Evolutionary conservation across 2,797 vertebrate species (phyloP), one percentile per base, ranked within the genome.

Genomic region (Meda fulgida): DNA sequence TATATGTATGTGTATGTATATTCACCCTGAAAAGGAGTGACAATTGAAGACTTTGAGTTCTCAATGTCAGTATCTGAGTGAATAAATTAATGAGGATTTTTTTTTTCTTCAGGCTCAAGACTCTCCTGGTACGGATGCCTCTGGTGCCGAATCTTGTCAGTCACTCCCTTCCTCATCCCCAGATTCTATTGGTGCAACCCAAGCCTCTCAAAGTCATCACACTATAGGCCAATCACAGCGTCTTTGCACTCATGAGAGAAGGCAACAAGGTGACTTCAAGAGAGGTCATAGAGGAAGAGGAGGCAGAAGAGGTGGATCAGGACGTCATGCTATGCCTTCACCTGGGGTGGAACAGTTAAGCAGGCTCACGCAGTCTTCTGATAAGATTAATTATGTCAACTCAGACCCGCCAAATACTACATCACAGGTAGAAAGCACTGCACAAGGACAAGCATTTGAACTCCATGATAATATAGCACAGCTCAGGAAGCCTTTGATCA

Each of bases 341-440:
- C 87, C 90, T 31, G 26, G 91, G 65, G 55, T 91, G 1, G 92
- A 93, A 34, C 86, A 91, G 18, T 81, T 94, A 81, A 87, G 92
- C 55, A 91, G 89, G 60, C 93, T 95, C 3, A 78, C 88, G 3
- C 86, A 95, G 66, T 91, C 93, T 71, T 87, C 93, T 26, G 69
- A 84, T 63, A 84, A 81, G 46, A 40, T 58, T 19, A 51, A 51
- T 40, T 58, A 58, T 21, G 29, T 78, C 34, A 75, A 81, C 67
- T 23, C 48, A 11, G 65, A 63, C 29, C 55, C 38, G 26, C 34
- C 43, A 36, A 66, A 78, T 75, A 53, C 85, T 0, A 87, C 88
- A 8, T 78, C 51, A 38, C 84, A 88, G 1, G 18, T 78, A 4
- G 89, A 83, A 72, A 79, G 67, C 86, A 88, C 55, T 80, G 70